phyloP scores from a whole-genome alignment of 2,797 vertebrate genomes.

The Squalus acanthias region DNA sequence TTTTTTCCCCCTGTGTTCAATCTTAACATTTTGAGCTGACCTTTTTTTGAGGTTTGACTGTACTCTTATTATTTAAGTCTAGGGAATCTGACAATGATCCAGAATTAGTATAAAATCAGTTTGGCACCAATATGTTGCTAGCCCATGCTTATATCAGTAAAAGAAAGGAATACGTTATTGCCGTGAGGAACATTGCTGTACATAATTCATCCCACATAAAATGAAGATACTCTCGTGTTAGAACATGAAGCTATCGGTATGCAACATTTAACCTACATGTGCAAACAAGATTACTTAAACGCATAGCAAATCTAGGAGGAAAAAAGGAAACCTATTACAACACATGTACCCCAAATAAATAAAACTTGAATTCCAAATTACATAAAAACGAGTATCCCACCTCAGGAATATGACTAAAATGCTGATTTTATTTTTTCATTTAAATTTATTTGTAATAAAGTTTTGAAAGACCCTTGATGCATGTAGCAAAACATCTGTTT shows the following conservation, averaged over 20 bases:
- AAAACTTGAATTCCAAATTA: not conserved
- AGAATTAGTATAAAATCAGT: not conserved
- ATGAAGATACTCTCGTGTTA: not conserved
- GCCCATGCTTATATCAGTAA: not conserved
- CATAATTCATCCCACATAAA: not conserved
- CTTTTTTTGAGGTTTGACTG: not conserved
- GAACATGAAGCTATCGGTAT: not conserved
- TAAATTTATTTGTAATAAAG: not conserved
- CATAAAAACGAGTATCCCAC: not conserved
- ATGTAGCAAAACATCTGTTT: not conserved
- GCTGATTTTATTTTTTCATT: not conserved
- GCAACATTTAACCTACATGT: not conserved
- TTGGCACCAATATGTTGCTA: not conserved
- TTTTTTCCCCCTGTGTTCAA: not conserved
- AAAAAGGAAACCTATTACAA: not conserved
- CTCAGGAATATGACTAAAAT: not conserved
- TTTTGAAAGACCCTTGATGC: not conserved
- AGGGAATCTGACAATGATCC: not conserved
- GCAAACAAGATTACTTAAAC: not conserved
- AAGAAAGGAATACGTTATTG: not conserved
- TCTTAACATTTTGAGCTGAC: not conserved
- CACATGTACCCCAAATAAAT: not conserved
- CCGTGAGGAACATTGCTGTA: not conserved
- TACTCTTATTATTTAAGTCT: not conserved
- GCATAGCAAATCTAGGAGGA: not conserved